A percentile compares a stretch with the other conserved stretches of the same genome.
phyloP scores from a whole-genome alignment of 2,888 invertebrate genomes.

The Lypha dubia region DNA sequence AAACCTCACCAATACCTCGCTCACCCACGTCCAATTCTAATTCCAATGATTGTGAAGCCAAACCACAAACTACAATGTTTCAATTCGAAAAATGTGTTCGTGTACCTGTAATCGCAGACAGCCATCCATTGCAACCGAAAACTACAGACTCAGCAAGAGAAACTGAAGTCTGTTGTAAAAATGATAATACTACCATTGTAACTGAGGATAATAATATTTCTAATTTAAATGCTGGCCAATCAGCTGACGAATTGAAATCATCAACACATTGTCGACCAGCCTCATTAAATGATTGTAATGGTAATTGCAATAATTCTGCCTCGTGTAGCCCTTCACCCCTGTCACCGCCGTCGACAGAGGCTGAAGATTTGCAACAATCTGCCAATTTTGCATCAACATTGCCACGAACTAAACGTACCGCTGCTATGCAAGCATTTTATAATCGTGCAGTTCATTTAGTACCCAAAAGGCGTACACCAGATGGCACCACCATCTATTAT shows the following conservation, averaged over 20 bases:
- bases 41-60: constrained; percentile 37
- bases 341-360: constrained; percentile 64
- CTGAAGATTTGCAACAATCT: constrained; percentile 65
- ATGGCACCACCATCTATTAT: constrained; percentile 93
- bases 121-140: constrained; percentile 79
- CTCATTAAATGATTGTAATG: constrained; percentile 78
- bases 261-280: constrained; percentile 49
- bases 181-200: constrained; percentile 72
- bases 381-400: constrained; percentile 74
- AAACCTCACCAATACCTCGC: constrained; percentile 55
- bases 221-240: constrained; percentile 69
- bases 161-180: constrained; percentile 67
- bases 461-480: constrained; percentile 90
- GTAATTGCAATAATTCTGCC: constrained; percentile 76
- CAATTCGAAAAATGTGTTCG: constrained; percentile 79
- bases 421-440: constrained; percentile 79
- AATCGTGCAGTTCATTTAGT: constrained; percentile 84
- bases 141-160: constrained; percentile 49
- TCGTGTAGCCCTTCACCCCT: constrained; percentile 65
- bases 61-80: constrained; percentile 56
- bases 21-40: constrained; percentile 42
- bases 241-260: constrained; percentile 52
- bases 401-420: constrained; percentile 78
- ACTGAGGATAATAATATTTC: constrained; percentile 57
- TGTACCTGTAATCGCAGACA: constrained; percentile 80